Evolutionary conservation across 1,140 invertebrate species (phyloP).

Genomic region (Triops longicaudatus): DNA sequence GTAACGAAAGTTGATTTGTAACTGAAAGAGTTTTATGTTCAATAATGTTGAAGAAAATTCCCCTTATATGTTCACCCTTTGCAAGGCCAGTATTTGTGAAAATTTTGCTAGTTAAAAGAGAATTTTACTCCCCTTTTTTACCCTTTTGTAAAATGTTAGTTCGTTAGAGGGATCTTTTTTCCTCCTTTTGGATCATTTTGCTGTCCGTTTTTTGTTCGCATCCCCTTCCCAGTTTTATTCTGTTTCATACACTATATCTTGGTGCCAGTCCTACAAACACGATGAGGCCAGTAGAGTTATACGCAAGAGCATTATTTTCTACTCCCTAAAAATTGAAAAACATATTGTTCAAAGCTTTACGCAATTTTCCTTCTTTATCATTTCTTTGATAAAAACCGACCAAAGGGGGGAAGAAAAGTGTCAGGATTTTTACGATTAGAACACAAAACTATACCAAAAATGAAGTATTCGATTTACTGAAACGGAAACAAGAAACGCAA

Average conservation of each 20-base stretch:
- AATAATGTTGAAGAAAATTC: not conserved
- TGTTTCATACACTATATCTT: slow-evolving; percentile 3
- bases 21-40: not conserved
- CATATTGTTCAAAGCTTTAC: not conserved
- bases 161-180: not conserved
- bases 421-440: no score
- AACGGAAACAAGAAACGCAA: no score
- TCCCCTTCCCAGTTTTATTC: not conserved
- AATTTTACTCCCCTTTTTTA: not conserved
- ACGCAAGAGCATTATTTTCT: slow-evolving; percentile 15
- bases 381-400: not conserved
- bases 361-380: not conserved
- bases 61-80: not conserved
- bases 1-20: not conserved
- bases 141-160: not conserved
- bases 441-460: not conserved
- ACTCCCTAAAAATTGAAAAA: not conserved
- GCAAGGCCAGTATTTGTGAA: slow-evolving; percentile 14
- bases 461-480: not conserved
- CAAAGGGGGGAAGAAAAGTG: not conserved
- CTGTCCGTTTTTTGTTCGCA: not conserved
- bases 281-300: slow-evolving; percentile 14
- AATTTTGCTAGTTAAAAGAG: slow-evolving; percentile 1
- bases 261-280: slow-evolving; percentile 1
- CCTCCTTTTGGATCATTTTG: not conserved